Base-by-base conservation (phyloP, 2,113 vertebrate species). In the Brachirus orientalis region DNA sequence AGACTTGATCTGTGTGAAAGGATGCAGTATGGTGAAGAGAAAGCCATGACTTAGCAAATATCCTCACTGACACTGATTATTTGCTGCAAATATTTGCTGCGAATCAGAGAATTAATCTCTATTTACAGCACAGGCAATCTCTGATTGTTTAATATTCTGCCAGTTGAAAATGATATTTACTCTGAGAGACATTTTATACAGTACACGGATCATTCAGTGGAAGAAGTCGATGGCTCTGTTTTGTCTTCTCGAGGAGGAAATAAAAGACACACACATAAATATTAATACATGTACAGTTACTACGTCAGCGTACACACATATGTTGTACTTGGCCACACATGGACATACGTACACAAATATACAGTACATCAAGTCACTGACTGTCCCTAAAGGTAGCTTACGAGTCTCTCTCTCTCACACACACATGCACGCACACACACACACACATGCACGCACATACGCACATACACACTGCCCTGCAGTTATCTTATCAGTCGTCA, bases 31-130 rank as follows among this genome's bases (percentile, higher is more conserved):
- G 35, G n/a, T 2, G 9, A 9, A 16, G 75, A 38, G 46, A 72
- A 59, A 57, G 58, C 44, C 75, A 69, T 63, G 64, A 66, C 76
- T 82, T 70, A 14, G 63, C 73, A 91, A 88, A 87, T 82, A 88
- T 66, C 6, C 16, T 56, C 40, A 61, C 28, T 12, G 66, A 84
- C 83, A 79, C 83, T 83, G 88, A 89, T 83, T 89, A 85, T 82
- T 88, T 89, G 84, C 78, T 57, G 74, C 86, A 90, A 91, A 91
- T 88, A 89, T 91, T 91, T 90, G 80, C 85, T 6, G 44, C 75
- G 8, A 87, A 87, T 88, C 88, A 84, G 56, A 76, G 44, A 79
- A 84, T 82, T 82, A 40, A 83, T 84, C 63, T 75, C 81, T 84
- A 74, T 77, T 79, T 82, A 75, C 77, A 67, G 56, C 74, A 48